These are phyloP conservation scores for Rambutsinella grinnellia DNA, from an alignment of 2,888 invertebrate species.

Conservation along the genomic window DNA sequence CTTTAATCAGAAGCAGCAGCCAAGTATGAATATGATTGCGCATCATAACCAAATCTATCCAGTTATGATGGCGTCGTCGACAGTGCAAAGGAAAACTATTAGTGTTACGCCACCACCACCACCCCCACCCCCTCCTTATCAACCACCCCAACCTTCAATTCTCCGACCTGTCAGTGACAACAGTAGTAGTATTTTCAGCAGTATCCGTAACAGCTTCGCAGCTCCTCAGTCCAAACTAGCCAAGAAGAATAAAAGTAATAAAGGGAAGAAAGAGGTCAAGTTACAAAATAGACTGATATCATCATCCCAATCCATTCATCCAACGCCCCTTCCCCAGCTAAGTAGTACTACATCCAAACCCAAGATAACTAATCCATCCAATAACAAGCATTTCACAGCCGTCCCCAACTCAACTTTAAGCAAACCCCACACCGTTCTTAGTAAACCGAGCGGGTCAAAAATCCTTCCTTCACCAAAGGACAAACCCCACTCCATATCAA, in stretches of 20 bases:
- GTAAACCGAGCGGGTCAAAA: neutral
- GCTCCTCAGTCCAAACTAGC: neutral
- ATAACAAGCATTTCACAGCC: too few relatives aligned
- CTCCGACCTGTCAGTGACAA: neutral
- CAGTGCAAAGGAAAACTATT: neutral
- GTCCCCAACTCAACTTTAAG: too few relatives aligned
- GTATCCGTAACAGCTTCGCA: neutral
- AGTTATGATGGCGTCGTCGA: neutral
- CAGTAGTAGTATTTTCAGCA: neutral
- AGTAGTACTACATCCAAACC: constrained; percentile 22
- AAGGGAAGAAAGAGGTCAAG: neutral
- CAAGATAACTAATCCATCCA: too few relatives aligned
- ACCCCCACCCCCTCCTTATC: too few relatives aligned
- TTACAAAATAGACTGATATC: too few relatives aligned
- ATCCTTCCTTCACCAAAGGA: neutral
- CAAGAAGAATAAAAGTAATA: neutral
- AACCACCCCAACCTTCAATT: too few relatives aligned
- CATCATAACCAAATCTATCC: neutral
- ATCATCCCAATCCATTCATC: neutral
- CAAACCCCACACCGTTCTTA: too few relatives aligned
- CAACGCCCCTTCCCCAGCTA: neutral
- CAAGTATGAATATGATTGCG: neutral
- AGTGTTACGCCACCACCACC: too few relatives aligned
- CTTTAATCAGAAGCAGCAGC: neutral
- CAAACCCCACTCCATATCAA: too few relatives aligned